A percentile compares a stretch with the other conserved stretches of the same genome.
Evolutionary conservation across 2,113 vertebrate genomes (phyloP).

Genomic region (Lepus americanus): DNA sequence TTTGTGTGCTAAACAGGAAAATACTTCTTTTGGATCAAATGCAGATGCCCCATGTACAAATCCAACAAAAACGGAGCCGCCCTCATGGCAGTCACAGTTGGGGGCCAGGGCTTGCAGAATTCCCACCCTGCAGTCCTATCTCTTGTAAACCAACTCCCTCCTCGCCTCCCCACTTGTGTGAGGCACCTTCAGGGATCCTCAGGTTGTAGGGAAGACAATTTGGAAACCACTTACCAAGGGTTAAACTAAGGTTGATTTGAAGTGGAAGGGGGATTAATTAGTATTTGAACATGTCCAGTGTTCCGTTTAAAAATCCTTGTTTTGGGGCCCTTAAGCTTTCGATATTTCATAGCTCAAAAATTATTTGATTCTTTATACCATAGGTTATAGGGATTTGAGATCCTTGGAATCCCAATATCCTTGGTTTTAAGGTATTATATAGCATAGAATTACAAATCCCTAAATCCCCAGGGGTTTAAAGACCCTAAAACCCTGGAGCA

Average conservation of each 20-base stretch:
- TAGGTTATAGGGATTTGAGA: conserved; percentile 68
- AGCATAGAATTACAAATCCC: conserved; percentile 74
- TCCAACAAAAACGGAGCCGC: background rate
- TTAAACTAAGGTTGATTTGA: conserved; percentile 64
- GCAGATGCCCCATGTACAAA: conserved; percentile 4
- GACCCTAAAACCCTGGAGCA: conserved; percentile 45
- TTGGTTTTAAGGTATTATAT: conserved; percentile 76
- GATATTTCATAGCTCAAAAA: conserved; percentile 67
- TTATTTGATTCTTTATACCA: conserved; percentile 53
- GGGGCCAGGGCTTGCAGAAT: background rate
- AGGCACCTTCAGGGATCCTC: background rate
- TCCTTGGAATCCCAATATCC: conserved; percentile 74
- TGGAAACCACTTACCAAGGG: conserved; percentile 52
- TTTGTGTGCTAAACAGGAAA: conserved; percentile 21
- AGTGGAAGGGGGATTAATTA: conserved; percentile 65
- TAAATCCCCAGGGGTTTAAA: conserved; percentile 61
- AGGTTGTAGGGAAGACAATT: conserved; percentile 26
- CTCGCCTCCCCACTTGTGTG: background rate
- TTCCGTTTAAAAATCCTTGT: conserved; percentile 62
- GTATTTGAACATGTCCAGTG: conserved; percentile 66
- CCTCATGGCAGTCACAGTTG: background rate
- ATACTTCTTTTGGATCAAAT: conserved; percentile 27
- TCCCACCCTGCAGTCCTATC: background rate
- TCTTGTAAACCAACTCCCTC: background rate
- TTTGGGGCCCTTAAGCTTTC: conserved; percentile 58